Evolutionary conservation across 1,140 invertebrate genomes (phyloP).

Genomic region (Micrasema longulum): DNA sequence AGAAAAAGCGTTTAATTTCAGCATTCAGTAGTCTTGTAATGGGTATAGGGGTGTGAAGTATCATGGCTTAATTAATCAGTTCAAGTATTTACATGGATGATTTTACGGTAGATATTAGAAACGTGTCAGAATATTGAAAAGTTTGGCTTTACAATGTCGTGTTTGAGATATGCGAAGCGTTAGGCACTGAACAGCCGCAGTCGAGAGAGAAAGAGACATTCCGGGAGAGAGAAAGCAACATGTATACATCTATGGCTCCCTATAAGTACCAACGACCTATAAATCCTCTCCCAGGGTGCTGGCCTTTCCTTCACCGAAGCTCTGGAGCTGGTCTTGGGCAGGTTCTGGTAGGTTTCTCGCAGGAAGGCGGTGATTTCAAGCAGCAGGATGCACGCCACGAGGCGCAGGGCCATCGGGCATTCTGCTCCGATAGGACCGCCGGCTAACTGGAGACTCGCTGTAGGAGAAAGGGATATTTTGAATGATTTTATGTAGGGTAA

Average conservation of each 20-base stretch:
- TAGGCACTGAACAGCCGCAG: conserved; percentile 25
- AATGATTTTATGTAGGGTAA: too few relatives aligned
- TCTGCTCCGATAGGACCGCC: conserved; percentile 75
- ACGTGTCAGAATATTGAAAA: too few relatives aligned
- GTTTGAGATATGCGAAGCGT: conserved; percentile 24
- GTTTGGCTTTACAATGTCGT: too few relatives aligned
- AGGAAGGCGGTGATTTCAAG: conserved; percentile 97
- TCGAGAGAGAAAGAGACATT: conserved; percentile 27
- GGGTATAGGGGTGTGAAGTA: too few relatives aligned
- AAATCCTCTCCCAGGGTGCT: conserved; percentile 82
- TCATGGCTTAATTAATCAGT: too few relatives aligned
- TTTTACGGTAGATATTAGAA: too few relatives aligned
- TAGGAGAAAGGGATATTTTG: conserved; percentile 45
- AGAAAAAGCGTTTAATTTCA: too few relatives aligned
- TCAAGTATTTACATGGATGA: too few relatives aligned
- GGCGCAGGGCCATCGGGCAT: conserved; percentile 92
- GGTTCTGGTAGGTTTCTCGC: conserved; percentile 91
- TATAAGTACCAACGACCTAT: conserved; percentile 66
- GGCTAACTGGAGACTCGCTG: conserved; percentile 87
- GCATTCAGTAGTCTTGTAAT: too few relatives aligned
- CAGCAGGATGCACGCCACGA: conserved; percentile 93
- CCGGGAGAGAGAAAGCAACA: conserved; percentile 47
- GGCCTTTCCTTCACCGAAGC: conserved; percentile 78
- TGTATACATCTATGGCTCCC: conserved; percentile 55
- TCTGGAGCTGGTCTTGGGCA: conserved; percentile 77